A percentile compares a stretch with the other conserved stretches of the same genome.
phyloP scores from a whole-genome alignment of 2,888 invertebrate species.

The Drosophila putrida region DNA sequence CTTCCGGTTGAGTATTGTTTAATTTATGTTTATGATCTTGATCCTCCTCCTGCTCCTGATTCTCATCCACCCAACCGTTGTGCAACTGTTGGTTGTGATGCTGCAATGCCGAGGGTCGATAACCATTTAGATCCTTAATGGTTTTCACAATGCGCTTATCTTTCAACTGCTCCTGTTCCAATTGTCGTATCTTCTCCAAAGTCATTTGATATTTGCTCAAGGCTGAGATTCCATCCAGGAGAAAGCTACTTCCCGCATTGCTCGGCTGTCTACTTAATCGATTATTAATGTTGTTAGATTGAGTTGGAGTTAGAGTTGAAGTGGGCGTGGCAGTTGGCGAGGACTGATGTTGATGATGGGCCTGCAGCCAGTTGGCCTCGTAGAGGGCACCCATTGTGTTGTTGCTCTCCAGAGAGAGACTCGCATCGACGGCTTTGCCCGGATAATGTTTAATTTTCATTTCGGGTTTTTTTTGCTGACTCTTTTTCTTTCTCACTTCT shows the following conservation, averaged over 20 bases:
- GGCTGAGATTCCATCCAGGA: conserved; percentile 82
- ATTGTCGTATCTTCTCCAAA: conserved; percentile 86
- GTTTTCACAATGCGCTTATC: conserved; percentile 86
- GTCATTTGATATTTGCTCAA: conserved; percentile 89
- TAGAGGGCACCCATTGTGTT: conserved; percentile 92
- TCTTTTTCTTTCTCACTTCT: conserved; percentile 18
- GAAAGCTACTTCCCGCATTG: conserved; percentile 68
- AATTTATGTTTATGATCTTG: conserved; percentile 32
- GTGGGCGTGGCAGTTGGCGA: conserved; percentile 5
- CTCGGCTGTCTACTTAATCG: conserved; percentile 58
- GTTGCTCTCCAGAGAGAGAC: conserved; percentile 89
- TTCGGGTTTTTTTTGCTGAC: conserved; percentile 29
- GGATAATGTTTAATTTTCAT: conserved; percentile 95
- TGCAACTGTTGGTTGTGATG: conserved; percentile 87
- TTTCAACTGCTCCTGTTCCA: conserved; percentile 84
- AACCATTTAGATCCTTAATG: conserved; percentile 88
- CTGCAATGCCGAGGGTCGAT: conserved; percentile 87
- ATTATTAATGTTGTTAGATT: background rate
- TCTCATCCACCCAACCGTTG: conserved; percentile 87
- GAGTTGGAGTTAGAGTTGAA: background rate
- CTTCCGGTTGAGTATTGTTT: background rate
- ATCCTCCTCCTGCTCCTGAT: conserved; percentile 52
- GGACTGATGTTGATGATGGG: conserved; percentile 83
- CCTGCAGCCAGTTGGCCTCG: conserved; percentile 94
- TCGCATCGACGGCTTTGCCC: conserved; percentile 91